Evolutionary conservation across 2,797 vertebrate species (phyloP).

Genomic region (Lateolabrax maculatus): DNA sequence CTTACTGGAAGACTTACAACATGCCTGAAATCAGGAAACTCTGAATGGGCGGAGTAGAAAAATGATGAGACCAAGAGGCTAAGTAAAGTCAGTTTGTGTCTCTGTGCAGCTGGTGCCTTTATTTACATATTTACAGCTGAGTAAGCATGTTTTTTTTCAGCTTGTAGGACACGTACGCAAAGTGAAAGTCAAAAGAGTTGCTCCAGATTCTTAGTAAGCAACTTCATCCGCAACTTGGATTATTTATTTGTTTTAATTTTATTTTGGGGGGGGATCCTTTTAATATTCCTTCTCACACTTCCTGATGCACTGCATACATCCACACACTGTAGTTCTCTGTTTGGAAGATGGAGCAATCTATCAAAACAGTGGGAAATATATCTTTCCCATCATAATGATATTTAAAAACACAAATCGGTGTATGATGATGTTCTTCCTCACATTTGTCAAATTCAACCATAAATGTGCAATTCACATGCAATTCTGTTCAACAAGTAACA

Average conservation of each 20-base stretch:
- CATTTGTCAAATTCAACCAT: conserved; percentile 7
- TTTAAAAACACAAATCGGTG: background rate
- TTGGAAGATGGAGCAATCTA: background rate
- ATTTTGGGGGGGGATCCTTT: no score
- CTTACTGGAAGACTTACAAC: background rate
- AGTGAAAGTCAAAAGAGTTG: background rate
- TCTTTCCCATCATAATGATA: background rate
- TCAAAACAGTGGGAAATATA: background rate
- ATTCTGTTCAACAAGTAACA: background rate
- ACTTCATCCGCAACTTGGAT: background rate
- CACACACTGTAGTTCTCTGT: background rate
- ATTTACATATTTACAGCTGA: conserved; percentile 52
- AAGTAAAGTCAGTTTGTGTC: background rate
- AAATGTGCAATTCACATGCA: background rate
- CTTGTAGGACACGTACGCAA: background rate
- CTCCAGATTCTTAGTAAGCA: conserved; percentile 1
- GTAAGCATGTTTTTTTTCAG: conserved; percentile 17
- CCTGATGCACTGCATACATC: background rate
- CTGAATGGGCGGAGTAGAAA: background rate
- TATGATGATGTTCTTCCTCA: background rate
- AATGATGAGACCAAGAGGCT: conserved; percentile 4
- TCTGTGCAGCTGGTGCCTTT: conserved; percentile 28
- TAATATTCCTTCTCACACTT: no score
- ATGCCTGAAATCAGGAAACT: background rate
- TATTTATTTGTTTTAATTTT: background rate